A percentile compares a stretch with the other conserved stretches of the same genome.
phyloP scores from a whole-genome alignment of 2,797 vertebrate species.

The Lepus oiostolus region DNA sequence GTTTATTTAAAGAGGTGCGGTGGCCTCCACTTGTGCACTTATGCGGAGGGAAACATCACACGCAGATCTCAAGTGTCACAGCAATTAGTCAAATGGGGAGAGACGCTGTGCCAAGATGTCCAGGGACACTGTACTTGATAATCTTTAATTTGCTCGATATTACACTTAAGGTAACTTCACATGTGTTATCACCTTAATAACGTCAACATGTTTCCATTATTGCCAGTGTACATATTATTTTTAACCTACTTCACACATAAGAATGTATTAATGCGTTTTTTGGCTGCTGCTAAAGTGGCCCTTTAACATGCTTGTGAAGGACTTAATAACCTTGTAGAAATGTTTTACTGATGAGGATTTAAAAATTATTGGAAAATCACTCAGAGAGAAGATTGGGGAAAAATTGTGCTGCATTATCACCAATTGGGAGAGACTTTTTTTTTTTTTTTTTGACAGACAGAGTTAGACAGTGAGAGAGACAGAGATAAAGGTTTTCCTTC shows the following conservation, averaged over 20 bases:
- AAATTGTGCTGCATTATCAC: conserved; percentile 69
- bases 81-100: conserved; percentile 89
- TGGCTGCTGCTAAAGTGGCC: conserved; percentile 86
- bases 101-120: conserved; percentile 85
- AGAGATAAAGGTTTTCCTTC: too few relatives aligned
- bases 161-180: conserved; percentile 88
- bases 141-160: conserved; percentile 87
- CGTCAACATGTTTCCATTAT: conserved; percentile 90
- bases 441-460: too few relatives aligned
- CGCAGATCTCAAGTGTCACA: conserved; percentile 88
- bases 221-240: conserved; percentile 87
- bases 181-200: conserved; percentile 88
- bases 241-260: conserved; percentile 87
- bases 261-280: conserved; percentile 88
- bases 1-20: conserved; percentile 85
- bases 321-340: conserved; percentile 85
- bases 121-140: conserved; percentile 89
- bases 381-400: conserved; percentile 75
- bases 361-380: conserved; percentile 83
- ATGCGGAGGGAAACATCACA: conserved; percentile 84
- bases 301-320: conserved; percentile 85
- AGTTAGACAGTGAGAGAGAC: too few relatives aligned
- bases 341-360: conserved; percentile 85
- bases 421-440: conserved; percentile 60
- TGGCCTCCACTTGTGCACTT: conserved; percentile 85